A percentile compares a stretch with the other conserved stretches of the same genome.
phyloP scores from a whole-genome alignment of 2,888 invertebrate genomes.

The Lasioglossum marginatum region DNA sequence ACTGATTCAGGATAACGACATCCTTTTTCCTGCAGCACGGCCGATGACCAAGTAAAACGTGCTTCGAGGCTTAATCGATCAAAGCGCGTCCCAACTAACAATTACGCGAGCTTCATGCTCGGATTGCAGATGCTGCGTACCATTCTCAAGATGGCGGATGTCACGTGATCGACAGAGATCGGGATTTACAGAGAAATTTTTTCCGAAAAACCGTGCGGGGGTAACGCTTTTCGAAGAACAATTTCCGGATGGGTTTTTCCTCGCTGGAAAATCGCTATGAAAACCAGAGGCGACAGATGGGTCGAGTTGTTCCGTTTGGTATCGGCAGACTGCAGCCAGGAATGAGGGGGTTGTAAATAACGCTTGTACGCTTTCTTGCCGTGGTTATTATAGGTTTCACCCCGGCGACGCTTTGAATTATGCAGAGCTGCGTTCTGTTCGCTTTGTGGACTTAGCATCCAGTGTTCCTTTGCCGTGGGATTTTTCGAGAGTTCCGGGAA shows the following conservation, averaged over 20 bases:
- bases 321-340: slow-evolving; percentile 34
- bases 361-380: slow-evolving; percentile 37
- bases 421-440: neutral
- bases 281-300: slow-evolving; percentile 52
- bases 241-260: slow-evolving; percentile 12
- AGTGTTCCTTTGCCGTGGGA: neutral
- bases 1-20: slow-evolving; percentile 38
- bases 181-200: slow-evolving; percentile 50
- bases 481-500: slow-evolving; percentile 1
- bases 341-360: slow-evolving; percentile 54
- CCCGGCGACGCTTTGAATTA: slow-evolving; percentile 33
- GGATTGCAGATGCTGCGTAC: neutral
- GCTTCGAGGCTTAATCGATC: slow-evolving; percentile 21
- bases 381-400: slow-evolving; percentile 38
- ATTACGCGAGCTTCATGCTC: neutral
- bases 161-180: neutral
- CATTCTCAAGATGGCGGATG: neutral
- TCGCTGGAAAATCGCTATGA: slow-evolving; percentile 30
- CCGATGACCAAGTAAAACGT: slow-evolving; percentile 22
- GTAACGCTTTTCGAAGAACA: slow-evolving; percentile 67
- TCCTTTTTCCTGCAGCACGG: slow-evolving; percentile 14
- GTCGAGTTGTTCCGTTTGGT: slow-evolving; percentile 20
- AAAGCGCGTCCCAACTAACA: neutral
- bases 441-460: slow-evolving; percentile 16
- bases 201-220: slow-evolving; percentile 51